A percentile compares a stretch with the other conserved stretches of the same genome.
Conservation (phyloP, 1,140 invertebrate genomes). For the Lamellibrachia luymesi region DNA sequence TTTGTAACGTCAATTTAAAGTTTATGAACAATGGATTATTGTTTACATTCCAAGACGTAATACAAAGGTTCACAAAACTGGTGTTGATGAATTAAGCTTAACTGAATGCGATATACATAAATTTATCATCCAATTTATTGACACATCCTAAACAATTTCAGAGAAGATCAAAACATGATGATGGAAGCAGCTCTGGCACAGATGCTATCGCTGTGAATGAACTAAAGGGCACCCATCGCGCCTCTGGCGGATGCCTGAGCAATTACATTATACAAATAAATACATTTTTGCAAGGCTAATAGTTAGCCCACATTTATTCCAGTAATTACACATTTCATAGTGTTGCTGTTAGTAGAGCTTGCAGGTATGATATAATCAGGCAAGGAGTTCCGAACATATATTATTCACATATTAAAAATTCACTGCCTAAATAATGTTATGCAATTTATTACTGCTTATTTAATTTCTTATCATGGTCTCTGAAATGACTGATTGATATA, state of each 20-base stretch:
- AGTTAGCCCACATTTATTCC: too few species aligned
- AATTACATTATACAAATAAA: neutral
- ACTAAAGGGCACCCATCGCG: neutral
- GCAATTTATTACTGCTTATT: too few species aligned
- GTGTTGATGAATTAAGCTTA: neutral
- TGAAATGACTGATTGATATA: too few species aligned
- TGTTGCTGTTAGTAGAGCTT: too few species aligned
- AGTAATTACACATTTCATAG: too few species aligned
- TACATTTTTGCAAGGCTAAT: slow-evolving; percentile 17
- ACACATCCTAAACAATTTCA: neutral
- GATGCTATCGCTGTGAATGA: neutral
- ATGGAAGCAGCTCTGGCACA: neutral
- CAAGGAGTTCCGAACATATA: too few species aligned
- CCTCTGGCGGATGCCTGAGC: slow-evolving; percentile 5
- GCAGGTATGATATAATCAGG: too few species aligned
- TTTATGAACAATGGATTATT: neutral
- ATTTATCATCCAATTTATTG: neutral
- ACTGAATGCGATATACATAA: neutral
- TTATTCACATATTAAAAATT: too few species aligned
- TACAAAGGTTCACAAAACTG: neutral
- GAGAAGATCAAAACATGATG: neutral
- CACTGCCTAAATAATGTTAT: too few species aligned
- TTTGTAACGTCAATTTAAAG: slow-evolving; percentile 1
- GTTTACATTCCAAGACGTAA: neutral
- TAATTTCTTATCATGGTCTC: too few species aligned